A percentile compares a stretch with the other conserved stretches of the same genome.
phyloP scores from a whole-genome alignment of 2,888 invertebrate genomes.

The Drosophila yooni region DNA sequence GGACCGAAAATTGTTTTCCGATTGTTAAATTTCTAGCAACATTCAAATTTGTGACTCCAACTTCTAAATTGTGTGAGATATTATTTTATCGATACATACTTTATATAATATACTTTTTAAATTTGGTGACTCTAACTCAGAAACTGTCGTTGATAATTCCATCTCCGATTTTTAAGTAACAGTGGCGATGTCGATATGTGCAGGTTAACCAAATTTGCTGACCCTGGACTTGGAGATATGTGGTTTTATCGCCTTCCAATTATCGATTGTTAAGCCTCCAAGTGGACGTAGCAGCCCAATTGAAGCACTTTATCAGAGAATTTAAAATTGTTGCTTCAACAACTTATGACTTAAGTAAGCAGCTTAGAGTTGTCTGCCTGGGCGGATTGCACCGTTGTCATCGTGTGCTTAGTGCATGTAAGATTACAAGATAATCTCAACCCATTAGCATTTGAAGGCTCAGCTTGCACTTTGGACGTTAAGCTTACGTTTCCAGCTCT shows the following conservation, averaged over 20 bases:
- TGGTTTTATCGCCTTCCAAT: not conserved
- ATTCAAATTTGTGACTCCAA: not conserved
- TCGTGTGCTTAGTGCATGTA: not conserved
- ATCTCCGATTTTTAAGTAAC: no score
- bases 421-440: constrained; percentile 38
- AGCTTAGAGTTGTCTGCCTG: not conserved
- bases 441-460: constrained; percentile 49
- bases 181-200: no score
- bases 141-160: no score
- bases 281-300: not conserved
- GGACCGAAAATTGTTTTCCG: no score
- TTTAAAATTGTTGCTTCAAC: not conserved
- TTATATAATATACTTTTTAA: not conserved
- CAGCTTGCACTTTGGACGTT: constrained; percentile 30
- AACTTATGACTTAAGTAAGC: not conserved
- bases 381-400: not conserved
- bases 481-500: constrained; percentile 8
- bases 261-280: not conserved
- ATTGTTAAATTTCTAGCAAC: not conserved
- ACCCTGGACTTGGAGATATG: no score
- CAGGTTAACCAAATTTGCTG: no score
- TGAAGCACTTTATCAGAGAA: not conserved
- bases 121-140: no score
- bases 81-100: not conserved
- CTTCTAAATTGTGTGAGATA: not conserved